These are phyloP conservation scores for Steinernema feltiae DNA, from an alignment of 1,140 invertebrate species.

Conservation along the genomic window DNA sequence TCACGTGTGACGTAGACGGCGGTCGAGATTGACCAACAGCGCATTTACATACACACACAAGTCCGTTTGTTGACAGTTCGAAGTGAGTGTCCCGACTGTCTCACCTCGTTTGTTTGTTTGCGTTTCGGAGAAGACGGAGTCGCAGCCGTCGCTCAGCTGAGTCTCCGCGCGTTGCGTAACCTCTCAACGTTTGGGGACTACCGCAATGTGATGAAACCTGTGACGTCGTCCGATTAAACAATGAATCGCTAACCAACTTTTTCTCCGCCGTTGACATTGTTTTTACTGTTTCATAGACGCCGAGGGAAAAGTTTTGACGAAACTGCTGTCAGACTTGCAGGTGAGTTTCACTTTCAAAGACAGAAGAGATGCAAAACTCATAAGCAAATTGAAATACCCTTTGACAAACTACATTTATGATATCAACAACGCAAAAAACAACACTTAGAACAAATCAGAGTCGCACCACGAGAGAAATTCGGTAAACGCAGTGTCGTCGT, in stretches of 20 bases:
- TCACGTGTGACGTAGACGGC: neutral
- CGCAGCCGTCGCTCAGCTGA: too few relatives aligned
- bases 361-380: too few relatives aligned
- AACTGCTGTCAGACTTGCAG: too few relatives aligned
- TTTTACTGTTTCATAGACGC: neutral
- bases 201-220: neutral
- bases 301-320: too few relatives aligned
- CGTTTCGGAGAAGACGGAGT: neutral
- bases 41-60: constrained; percentile 13
- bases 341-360: too few relatives aligned
- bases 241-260: constrained; percentile 12
- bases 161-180: neutral
- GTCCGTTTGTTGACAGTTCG: constrained; percentile 7
- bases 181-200: neutral
- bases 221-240: neutral
- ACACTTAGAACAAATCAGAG: too few relatives aligned
- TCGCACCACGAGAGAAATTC: too few relatives aligned
- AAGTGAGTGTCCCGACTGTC: neutral
- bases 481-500: too few relatives aligned
- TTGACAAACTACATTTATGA: too few relatives aligned
- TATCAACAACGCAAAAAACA: too few relatives aligned
- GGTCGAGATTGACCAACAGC: neutral
- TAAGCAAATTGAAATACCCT: too few relatives aligned
- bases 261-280: neutral
- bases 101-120: neutral